Base-by-base conservation (phyloP, 2,888 invertebrate species). In the Shargacucullia verbasci region DNA sequence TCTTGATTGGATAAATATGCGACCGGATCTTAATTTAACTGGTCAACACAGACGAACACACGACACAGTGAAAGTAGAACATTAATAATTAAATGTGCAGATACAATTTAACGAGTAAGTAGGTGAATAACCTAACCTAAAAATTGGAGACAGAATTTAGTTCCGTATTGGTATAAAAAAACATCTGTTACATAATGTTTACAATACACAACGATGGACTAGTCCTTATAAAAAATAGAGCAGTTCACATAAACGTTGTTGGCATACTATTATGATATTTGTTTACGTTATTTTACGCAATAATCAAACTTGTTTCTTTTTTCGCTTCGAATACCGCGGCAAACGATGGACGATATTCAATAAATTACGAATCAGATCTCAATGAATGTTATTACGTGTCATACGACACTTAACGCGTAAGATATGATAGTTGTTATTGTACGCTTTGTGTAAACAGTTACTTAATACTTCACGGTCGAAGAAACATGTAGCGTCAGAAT, bases 381-480 rank as follows among this genome's bases (percentile, higher is more conserved):
- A 34, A 13, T 11, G 9, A 14, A 25, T 11, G 35, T 15, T 44
- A 34, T 53, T 55, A 59, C 54, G 47, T 64, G 49, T 56, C 12
- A 37, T 12, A 20, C 40, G 50, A 60, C 50, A 65, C 40, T 52
- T 25, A 15, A 38, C 34, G 37, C 45, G 45, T 52, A 59, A 52
- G 59, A 59, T 45, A 29, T 47, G 54, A 37, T 47, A 27, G 33
- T 46, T 56, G 39, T 64, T 70, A 74, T 70, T 49, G 56, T 63
- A 44, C 61, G 70, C 59, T 76, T 76, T 76, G 74, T 79, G 79
- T 78, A 81, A 79, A 80, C 74, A 59, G 79, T 84, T 86, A 81
- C 83, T 82, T 81, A 83, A 84, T 83, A 78, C 59, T 78, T 80
- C 80, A 85, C 77, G 87, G 80, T 83, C 79, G 80, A 77, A 60